Evolutionary conservation across 1,140 invertebrate species (phyloP).

Genomic region (Aphidius gifuensis): DNA sequence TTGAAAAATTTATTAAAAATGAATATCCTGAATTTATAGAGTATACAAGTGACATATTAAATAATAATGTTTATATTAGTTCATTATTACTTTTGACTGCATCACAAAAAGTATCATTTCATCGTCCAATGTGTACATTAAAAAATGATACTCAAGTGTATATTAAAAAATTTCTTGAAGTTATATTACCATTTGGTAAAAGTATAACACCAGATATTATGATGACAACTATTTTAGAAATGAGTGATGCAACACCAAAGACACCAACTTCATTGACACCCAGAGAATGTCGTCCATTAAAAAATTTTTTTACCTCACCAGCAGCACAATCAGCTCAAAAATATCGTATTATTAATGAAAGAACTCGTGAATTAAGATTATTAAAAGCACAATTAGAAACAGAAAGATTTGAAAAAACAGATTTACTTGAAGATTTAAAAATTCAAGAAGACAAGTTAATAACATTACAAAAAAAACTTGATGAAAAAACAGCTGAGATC

Average conservation of each 20-base stretch:
- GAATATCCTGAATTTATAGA: slow-evolving; percentile 46
- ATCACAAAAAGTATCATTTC: slow-evolving; percentile 42
- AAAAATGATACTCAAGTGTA: slow-evolving; percentile 43
- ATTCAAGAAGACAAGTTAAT: slow-evolving; percentile 38
- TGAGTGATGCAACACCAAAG: slow-evolving; percentile 21
- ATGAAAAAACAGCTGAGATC: slow-evolving; percentile 36
- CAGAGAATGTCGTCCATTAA: slow-evolving; percentile 27
- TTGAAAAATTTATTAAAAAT: slow-evolving; percentile 29
- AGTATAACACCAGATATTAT: slow-evolving; percentile 40
- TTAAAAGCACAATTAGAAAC: slow-evolving; percentile 42
- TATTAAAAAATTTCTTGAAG: slow-evolving; percentile 50
- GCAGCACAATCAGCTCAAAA: slow-evolving; percentile 36
- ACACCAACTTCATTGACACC: slow-evolving; percentile 28
- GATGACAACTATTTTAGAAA: slow-evolving; percentile 31
- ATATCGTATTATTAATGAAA: slow-evolving; percentile 40
- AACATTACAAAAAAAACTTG: slow-evolving; percentile 39
- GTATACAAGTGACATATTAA: slow-evolving; percentile 8
- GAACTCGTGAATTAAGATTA: slow-evolving; percentile 38
- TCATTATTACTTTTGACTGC: slow-evolving; percentile 42
- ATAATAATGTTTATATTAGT: slow-evolving; percentile 36
- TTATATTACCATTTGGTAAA: slow-evolving; percentile 39
- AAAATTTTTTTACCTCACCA: slow-evolving; percentile 47
- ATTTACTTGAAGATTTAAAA: slow-evolving; percentile 45
- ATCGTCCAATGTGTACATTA: slow-evolving; percentile 46
- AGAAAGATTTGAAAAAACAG: slow-evolving; percentile 45